Conservation (phyloP, 2,888 invertebrate species). For the Pelosia muscerda region DNA sequence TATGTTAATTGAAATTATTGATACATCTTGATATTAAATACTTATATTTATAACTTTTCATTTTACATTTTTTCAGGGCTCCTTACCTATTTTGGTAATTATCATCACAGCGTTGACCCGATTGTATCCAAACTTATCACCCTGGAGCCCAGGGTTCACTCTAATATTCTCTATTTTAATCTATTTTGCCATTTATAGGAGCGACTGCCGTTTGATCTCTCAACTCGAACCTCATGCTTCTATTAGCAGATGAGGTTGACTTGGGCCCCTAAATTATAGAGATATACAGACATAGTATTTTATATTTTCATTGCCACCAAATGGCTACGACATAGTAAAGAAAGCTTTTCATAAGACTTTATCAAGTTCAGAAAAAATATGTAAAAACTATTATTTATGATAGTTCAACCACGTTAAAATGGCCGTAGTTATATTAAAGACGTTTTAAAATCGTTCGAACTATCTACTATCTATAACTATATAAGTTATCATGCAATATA, state of each 20-base stretch:
- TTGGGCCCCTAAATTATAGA: too few relatives aligned
- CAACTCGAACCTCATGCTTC: too few relatives aligned
- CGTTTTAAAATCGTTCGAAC: conserved; percentile 32
- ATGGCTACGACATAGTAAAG: not conserved
- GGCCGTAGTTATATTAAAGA: conserved; percentile 33
- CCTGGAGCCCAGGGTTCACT: too few relatives aligned
- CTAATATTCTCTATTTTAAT: too few relatives aligned
- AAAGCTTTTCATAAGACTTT: not conserved
- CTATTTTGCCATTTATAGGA: too few relatives aligned
- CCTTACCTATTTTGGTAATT: not conserved
- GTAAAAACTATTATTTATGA: not conserved
- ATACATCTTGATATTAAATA: not conserved
- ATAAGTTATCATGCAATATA: conserved; percentile 43
- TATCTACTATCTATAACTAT: too few relatives aligned
- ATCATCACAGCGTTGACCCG: too few relatives aligned
- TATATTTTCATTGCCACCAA: not conserved
- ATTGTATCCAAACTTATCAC: too few relatives aligned
- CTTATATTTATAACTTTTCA: not conserved
- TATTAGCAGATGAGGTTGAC: too few relatives aligned
- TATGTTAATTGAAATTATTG: not conserved
- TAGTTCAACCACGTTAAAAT: conserved; percentile 17
- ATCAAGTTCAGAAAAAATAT: not conserved
- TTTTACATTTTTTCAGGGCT: not conserved
- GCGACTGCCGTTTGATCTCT: too few relatives aligned
- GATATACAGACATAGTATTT: not conserved